Base-by-base conservation (phyloP, 2,888 invertebrate genomes). In the Ommatoiulus sabulosus region DNA sequence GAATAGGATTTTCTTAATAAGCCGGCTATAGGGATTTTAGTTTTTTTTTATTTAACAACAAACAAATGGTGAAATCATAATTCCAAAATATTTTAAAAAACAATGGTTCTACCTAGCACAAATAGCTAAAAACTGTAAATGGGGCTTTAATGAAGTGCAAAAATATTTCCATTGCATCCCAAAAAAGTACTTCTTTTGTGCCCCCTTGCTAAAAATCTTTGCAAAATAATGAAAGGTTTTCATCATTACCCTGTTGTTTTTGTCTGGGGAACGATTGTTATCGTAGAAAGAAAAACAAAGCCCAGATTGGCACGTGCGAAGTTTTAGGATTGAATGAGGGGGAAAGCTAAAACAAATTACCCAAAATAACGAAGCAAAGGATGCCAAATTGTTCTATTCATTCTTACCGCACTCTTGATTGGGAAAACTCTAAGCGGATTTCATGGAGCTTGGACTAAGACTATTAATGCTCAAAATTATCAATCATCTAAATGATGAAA, bases 251-350 rank as follows among this genome's bases (percentile, higher is more conserved):
- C 17, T 57, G 57, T 57, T n/a, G 57, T 57, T n/a, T 57, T 57
- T 57, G 57, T 57, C 57, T n/a, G 57, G 57, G 57, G 57, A 57
- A 57, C n/a, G 57, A 57, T 57, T 57, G 57, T 57, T 57, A 57
- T 57, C 57, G n/a, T n/a, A n/a, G 57, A 57, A 35, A 35, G 2
- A 35, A 57, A 57, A 57, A 57, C 57, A n/a, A 52, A 57, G 12
- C 57, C n/a, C 57, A n/a, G 57, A 57, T 57, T 57, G 57, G 57
- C 57, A 57, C 57, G 57, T 17, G 57, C 57, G n/a, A 5, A 8
- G 17, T 57, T 57, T 57, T 17, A n/a, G 7, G n/a, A 57, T 57
- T 35, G 17, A n/a, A n/a, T 5, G 57, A 57, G n/a, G 3, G 3
- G n/a, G n/a, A 57, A 57, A n/a, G n/a, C 57, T 17, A 57, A 57